Percentiles rank a stretch among this genome's conserved stretches.
phyloP scores from a whole-genome alignment of 2,113 vertebrate species.

The Mellivora capensis region DNA sequence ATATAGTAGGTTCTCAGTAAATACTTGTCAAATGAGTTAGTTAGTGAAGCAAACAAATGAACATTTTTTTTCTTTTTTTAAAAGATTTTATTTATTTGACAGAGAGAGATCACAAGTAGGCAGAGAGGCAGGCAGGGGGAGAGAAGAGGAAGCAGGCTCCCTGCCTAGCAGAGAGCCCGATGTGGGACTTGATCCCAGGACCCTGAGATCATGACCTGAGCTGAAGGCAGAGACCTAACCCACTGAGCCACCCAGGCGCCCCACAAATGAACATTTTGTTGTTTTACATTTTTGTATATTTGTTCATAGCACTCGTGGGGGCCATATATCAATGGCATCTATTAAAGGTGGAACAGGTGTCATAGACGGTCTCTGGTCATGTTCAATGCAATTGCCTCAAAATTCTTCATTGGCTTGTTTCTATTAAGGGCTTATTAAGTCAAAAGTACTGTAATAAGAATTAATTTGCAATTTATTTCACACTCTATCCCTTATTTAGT shows the following conservation, averaged over 20 bases:
- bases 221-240: too few species aligned
- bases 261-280: neutral
- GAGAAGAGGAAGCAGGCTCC: too few species aligned
- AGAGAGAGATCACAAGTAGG: too few species aligned
- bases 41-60: neutral
- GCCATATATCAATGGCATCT: neutral
- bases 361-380: neutral
- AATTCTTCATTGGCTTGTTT: neutral
- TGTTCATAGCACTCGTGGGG: neutral
- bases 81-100: too few species aligned
- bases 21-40: neutral
- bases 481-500: neutral
- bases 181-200: too few species aligned
- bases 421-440: neutral
- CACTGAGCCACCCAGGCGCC: too few species aligned
- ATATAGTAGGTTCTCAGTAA: neutral
- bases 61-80: too few species aligned
- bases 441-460: neutral
- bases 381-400: neutral
- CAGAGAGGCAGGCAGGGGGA: too few species aligned
- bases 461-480: neutral
- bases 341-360: neutral
- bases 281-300: neutral
- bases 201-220: too few species aligned
- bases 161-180: too few species aligned